phyloP scores from a whole-genome alignment of 2,797 vertebrate genomes.

The Gouania willdenowi region DNA sequence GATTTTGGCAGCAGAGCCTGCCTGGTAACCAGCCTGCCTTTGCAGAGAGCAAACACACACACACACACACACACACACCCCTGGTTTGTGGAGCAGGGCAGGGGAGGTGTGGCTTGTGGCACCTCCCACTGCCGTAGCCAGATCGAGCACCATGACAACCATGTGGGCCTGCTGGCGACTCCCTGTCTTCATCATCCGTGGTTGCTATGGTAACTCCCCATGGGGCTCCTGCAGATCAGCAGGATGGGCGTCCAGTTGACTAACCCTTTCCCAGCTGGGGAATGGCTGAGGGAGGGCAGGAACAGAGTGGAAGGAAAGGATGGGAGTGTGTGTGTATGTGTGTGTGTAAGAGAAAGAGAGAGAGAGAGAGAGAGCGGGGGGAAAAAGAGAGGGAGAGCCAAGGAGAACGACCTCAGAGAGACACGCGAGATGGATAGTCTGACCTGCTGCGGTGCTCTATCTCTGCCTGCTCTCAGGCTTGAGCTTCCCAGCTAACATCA shows the following conservation, averaged over 20 bases:
- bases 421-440: constrained; percentile 50
- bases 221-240: constrained; percentile 76
- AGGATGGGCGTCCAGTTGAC: constrained; percentile 80
- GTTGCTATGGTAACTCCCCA: constrained; percentile 81
- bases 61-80: constrained; percentile 7
- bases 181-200: constrained; percentile 76
- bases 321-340: constrained; percentile 6
- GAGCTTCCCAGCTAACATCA: constrained; percentile 1
- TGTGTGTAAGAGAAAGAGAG: constrained; percentile 33
- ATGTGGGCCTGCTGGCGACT: constrained; percentile 77
- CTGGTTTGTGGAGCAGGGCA: constrained; percentile 60
- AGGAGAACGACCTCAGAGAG: constrained; percentile 45
- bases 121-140: constrained; percentile 69
- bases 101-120: constrained; percentile 70
- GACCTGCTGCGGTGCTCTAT: constrained; percentile 49
- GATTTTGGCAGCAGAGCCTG: constrained; percentile 52
- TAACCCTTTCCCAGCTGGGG: constrained; percentile 77
- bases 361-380: constrained; percentile 15
- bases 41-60: constrained; percentile 20
- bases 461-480: constrained; percentile 28
- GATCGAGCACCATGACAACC: constrained; percentile 78
- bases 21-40: constrained; percentile 67
- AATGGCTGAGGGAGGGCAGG: constrained; percentile 58
- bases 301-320: constrained; percentile 35
- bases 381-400: constrained; percentile 10